These are phyloP conservation scores for Ganaspis sp. DNA, from an alignment of 1,140 invertebrate species.

Conservation along the genomic window DNA sequence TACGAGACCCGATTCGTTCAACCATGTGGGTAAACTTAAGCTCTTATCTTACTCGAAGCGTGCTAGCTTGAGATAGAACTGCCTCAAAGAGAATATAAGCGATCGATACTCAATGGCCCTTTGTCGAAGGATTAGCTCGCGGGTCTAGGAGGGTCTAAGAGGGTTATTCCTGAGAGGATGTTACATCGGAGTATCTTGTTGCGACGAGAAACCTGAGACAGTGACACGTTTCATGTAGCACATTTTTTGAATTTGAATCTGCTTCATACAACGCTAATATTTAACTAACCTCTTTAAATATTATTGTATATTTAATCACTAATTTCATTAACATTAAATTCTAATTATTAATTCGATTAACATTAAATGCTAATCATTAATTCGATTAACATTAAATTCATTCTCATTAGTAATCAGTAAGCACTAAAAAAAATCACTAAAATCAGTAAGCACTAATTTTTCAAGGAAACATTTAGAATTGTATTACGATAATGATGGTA, in stretches of 20 bases:
- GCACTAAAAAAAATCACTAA: too few relatives aligned
- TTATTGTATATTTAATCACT: too few relatives aligned
- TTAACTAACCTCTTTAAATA: too few relatives aligned
- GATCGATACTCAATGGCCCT: conserved; percentile 72
- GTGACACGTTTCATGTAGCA: not conserved
- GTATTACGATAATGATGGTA: too few relatives aligned
- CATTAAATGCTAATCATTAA: too few relatives aligned
- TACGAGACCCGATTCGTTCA: conserved; percentile 12
- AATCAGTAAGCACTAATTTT: too few relatives aligned
- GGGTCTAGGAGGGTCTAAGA: conserved; percentile 46
- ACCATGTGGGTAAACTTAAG: conserved; percentile 46
- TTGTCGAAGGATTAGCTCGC: conserved; percentile 69
- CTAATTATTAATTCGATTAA: too few relatives aligned
- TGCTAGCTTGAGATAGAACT: conserved; percentile 45
- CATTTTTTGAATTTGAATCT: conserved; percentile 4
- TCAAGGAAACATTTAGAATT: too few relatives aligned
- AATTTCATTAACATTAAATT: too few relatives aligned
- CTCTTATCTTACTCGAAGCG: conserved; percentile 42
- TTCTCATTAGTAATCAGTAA: too few relatives aligned
- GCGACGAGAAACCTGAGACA: conserved; percentile 51
- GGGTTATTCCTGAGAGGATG: conserved; percentile 51
- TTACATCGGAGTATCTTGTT: conserved; percentile 48
- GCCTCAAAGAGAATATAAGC: conserved; percentile 68
- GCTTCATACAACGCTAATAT: not conserved
- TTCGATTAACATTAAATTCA: too few relatives aligned